These are phyloP conservation scores for Teleogryllus oceanicus DNA, from an alignment of 2,888 invertebrate species.

Conservation along the genomic window DNA sequence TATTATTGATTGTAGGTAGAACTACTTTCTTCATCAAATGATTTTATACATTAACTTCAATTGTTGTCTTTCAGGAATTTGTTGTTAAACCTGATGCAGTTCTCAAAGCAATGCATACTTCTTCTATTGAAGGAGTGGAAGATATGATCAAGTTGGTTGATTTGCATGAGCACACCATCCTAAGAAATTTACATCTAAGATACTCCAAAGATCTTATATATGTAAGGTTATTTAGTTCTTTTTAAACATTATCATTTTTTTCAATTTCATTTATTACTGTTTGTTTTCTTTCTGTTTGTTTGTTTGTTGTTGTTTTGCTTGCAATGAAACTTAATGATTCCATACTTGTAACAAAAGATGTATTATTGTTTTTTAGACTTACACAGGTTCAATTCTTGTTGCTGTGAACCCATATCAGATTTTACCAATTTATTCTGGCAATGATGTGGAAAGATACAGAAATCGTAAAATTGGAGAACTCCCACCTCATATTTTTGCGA, in stretches of 20 bases:
- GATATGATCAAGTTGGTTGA: constrained; percentile 96
- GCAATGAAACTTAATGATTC: not conserved
- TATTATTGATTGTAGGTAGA: not conserved
- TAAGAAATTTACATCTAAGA: constrained; percentile 84
- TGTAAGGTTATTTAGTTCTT: constrained; percentile 58
- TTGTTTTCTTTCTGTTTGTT: constrained; percentile 41
- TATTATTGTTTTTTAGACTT: constrained; percentile 64
- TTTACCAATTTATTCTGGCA: constrained; percentile 88
- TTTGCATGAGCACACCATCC: constrained; percentile 89
- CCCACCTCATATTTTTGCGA: constrained; percentile 93
- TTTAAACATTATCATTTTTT: not conserved
- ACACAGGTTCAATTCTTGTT: constrained; percentile 90
- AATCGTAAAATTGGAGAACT: constrained; percentile 79
- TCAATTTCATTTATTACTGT: not conserved
- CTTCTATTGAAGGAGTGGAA: constrained; percentile 79
- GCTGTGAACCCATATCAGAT: constrained; percentile 95
- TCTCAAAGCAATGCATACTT: constrained; percentile 69
- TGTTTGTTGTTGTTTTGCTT: not conserved
- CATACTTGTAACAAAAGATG: not conserved
- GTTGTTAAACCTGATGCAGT: constrained; percentile 54
- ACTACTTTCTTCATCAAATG: not conserved
- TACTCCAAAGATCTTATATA: constrained; percentile 87
- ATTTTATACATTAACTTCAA: not conserved
- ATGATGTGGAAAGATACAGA: constrained; percentile 79
- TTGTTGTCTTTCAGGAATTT: constrained; percentile 35